A percentile compares a stretch with the other conserved stretches of the same genome.
Evolutionary conservation across 2,888 invertebrate species (phyloP).

Genomic region (Hypercompe scribonia): DNA sequence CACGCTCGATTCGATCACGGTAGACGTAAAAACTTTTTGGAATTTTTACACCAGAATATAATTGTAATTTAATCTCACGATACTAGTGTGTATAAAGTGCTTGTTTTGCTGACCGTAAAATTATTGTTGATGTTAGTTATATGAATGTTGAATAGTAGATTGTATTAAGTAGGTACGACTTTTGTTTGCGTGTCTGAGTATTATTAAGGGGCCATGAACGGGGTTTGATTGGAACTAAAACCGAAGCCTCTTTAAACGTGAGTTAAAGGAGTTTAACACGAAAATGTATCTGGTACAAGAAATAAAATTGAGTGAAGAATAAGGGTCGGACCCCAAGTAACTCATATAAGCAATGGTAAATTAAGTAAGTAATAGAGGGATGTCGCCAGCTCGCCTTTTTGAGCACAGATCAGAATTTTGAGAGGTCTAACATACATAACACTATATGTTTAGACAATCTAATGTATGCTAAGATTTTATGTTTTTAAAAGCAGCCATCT

Average conservation of each 20-base stretch:
- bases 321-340: neutral
- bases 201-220: slow-evolving; percentile 21
- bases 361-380: neutral
- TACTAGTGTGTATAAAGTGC: no score
- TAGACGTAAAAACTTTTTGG: neutral
- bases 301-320: neutral
- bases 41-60: neutral
- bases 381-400: neutral
- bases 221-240: neutral
- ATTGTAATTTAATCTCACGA: neutral
- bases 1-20: neutral
- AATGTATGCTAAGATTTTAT: neutral
- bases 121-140: slow-evolving; percentile 33
- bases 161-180: slow-evolving; percentile 52
- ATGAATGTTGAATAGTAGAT: slow-evolving; percentile 39
- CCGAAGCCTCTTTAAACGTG: neutral
- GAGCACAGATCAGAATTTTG: neutral
- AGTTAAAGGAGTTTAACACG: neutral
- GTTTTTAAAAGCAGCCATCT: neutral
- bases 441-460: neutral
- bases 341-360: neutral
- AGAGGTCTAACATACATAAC: neutral
- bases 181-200: slow-evolving; percentile 37
- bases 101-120: slow-evolving; percentile 45
- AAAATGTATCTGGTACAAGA: neutral